Conservation (phyloP, 2,113 vertebrate genomes). For the Gulo gulo region DNA sequence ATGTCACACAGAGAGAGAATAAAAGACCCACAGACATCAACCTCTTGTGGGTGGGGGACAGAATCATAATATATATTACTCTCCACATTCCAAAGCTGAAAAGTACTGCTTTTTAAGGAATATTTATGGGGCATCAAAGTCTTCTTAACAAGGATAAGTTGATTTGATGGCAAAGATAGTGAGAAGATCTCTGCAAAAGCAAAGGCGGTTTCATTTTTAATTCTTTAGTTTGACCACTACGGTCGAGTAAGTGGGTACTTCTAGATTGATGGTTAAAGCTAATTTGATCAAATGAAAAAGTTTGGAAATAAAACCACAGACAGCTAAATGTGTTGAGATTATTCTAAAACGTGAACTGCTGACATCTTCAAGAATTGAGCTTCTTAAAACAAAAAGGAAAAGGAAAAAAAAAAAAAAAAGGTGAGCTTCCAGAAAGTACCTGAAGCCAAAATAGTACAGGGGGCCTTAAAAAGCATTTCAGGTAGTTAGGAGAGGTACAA, state of each 20-base stretch:
- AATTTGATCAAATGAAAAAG: background rate
- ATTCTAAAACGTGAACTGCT: background rate
- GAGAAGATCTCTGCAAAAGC: background rate
- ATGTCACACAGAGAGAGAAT: background rate
- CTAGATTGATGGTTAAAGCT: background rate
- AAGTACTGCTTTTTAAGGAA: background rate
- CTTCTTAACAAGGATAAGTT: background rate
- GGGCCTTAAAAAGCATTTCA: background rate
- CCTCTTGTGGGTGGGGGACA: background rate
- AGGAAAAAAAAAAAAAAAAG: background rate
- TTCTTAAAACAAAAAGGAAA: background rate
- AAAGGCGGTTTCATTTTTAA: background rate
- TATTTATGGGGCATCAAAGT: background rate
- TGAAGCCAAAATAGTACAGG: background rate
- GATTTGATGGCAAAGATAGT: background rate
- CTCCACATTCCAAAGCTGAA: constrained; percentile 21
- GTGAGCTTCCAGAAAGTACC: background rate
- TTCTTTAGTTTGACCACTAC: background rate
- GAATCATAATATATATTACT: background rate
- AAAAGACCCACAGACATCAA: background rate
- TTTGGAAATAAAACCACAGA: background rate
- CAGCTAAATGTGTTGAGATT: background rate
- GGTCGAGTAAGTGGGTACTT: background rate
- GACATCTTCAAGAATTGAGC: background rate
- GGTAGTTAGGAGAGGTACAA: background rate